Base-by-base conservation (phyloP, 2,888 invertebrate species). In the Pristionchus exspectatus region DNA sequence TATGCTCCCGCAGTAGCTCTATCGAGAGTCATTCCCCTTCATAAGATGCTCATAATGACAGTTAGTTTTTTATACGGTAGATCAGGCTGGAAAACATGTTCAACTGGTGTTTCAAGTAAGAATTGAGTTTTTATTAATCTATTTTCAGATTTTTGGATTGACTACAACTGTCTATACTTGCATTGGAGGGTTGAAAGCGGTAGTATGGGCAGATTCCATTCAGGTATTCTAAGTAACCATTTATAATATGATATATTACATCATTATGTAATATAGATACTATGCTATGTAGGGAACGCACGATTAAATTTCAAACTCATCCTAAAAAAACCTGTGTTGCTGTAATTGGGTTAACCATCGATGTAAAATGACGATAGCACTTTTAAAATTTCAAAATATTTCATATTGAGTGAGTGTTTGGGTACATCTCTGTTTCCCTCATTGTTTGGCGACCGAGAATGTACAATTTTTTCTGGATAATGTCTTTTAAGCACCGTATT, bases 1-100 rank as follows among this genome's bases (percentile, higher is more conserved):
- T 94, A 93, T 87, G 93, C 94, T 44, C 94, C 94, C 30, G 91
- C 93, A 3, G 93, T 94, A 27, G 94, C 93, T 14, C 91, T 94
- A 12, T 92, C 93, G 7, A 91, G 91, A 12, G 93, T 93, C 50
- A 89, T 93, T 30, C 84, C 90, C 59, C 92, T 93, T 83, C 90
- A 92, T 89, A 93, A 93, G 90, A 92, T 90, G 89, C 90, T 89
- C 59, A 88, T 93, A 18, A 92, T 93, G 59, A 81, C 93, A 90
- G 93, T 93, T 72, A 74, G 85, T 87, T 50, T 50, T 10, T 50
- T 50, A 21, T 59, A 24, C 59, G 7, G 33, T 81, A 30, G 54
- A 24, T 33, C 30, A 18, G 7, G 18, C 18, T 72, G 24, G n/a
- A 72, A n/a, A 72, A 72, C 18, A 18, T 7, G 9, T 77, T 77